phyloP scores from a whole-genome alignment of 2,797 vertebrate genomes.

The Poeciliopsis presidionis region DNA sequence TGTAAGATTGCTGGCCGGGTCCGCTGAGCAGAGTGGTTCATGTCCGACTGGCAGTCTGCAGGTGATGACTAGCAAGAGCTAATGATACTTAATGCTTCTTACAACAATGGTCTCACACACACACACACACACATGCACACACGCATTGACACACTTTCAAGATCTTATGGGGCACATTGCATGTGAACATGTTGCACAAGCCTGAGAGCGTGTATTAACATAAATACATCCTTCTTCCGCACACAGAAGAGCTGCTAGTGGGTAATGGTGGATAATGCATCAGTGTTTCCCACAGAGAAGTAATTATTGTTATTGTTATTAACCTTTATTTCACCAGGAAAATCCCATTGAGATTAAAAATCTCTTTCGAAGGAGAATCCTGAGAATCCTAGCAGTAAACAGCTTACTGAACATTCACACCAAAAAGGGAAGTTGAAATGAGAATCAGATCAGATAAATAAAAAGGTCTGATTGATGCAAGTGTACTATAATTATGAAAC shows the following conservation, averaged over 20 bases:
- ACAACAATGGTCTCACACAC: conserved; percentile 18
- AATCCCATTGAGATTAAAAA: too few relatives aligned
- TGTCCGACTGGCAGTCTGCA: conserved; percentile 63
- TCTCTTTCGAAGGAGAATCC: too few relatives aligned
- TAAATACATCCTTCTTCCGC: background rate
- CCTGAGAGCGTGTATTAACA: conserved; percentile 2
- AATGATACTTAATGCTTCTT: conserved; percentile 72
- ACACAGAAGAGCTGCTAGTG: background rate
- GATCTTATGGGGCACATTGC: conserved; percentile 28
- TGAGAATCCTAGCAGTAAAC: too few relatives aligned
- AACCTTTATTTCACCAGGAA: too few relatives aligned
- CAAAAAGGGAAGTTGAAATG: too few relatives aligned
- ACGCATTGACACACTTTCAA: conserved; percentile 17
- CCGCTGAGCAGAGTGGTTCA: conserved; percentile 61
- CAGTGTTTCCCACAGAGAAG: conserved; percentile 8
- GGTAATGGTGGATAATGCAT: background rate
- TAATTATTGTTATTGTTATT: too few relatives aligned
- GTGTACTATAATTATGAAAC: background rate
- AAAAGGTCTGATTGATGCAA: background rate
- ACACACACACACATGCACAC: background rate
- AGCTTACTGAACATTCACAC: too few relatives aligned
- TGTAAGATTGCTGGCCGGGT: conserved; percentile 66
- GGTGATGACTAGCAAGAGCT: conserved; percentile 71
- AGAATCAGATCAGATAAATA: background rate
- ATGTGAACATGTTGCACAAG: conserved; percentile 30